Evolutionary conservation across 2,113 vertebrate genomes (phyloP).

Genomic region (Rhynchomys soricoides): DNA sequence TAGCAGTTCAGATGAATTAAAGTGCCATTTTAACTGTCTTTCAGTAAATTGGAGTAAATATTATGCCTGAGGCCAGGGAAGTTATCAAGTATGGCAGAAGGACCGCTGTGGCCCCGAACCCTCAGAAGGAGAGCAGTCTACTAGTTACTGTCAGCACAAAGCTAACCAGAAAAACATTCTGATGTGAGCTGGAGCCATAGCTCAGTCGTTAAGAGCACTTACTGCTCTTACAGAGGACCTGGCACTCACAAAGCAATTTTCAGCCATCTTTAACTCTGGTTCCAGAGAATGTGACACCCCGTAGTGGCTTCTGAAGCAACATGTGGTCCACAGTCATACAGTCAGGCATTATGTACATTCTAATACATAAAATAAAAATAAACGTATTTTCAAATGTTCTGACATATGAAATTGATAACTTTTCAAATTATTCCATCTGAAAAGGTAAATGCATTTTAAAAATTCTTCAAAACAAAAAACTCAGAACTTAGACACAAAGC

Average conservation of each 20-base stretch:
- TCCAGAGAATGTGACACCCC: background rate
- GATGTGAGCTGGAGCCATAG: background rate
- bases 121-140: slow-evolving; percentile 88
- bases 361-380: background rate
- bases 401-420: background rate
- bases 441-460: background rate
- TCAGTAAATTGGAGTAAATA: background rate
- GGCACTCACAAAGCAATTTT: background rate
- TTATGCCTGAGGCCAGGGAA: background rate
- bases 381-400: background rate
- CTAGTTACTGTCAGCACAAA: slow-evolving; percentile 32
- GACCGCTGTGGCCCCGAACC: slow-evolving; percentile 88
- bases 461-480: background rate
- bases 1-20: background rate
- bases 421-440: background rate
- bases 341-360: background rate
- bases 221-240: background rate
- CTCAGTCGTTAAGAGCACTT: background rate
- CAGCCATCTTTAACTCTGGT: background rate
- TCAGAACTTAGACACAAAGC: background rate
- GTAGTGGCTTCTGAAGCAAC: background rate
- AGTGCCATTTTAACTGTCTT: background rate
- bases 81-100: background rate
- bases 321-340: background rate
- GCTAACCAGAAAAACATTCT: background rate